Conservation (phyloP, 2,888 invertebrate genomes). For the Deilephila porcellus region DNA sequence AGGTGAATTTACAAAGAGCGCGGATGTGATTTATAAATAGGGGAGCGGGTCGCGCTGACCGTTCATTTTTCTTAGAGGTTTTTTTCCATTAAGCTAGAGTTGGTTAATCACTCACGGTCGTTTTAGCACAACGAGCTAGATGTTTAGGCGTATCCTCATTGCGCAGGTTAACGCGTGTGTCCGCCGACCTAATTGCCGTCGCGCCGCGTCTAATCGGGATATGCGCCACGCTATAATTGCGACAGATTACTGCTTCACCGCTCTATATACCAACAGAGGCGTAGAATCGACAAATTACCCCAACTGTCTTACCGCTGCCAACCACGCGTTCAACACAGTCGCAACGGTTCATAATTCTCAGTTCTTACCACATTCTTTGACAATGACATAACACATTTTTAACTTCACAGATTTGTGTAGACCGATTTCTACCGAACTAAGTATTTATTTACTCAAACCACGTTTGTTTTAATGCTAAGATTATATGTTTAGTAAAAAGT, state of each 20-base stretch:
- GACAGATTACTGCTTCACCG: conserved; percentile 67
- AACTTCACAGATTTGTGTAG: too few relatives aligned
- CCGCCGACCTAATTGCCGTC: conserved; percentile 83
- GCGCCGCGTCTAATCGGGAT: conserved; percentile 82
- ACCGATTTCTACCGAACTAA: too few relatives aligned
- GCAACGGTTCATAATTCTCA: background rate
- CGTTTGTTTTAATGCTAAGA: too few relatives aligned
- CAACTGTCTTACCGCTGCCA: conserved; percentile 27
- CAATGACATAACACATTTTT: too few relatives aligned
- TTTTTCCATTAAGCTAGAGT: conserved; percentile 65
- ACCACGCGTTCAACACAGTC: conserved; percentile 4
- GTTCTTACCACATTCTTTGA: background rate
- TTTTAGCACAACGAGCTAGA: conserved; percentile 70
- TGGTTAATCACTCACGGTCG: conserved; percentile 64
- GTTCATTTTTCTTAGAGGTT: conserved; percentile 62
- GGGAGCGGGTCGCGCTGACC: conserved; percentile 66
- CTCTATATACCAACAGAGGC: conserved; percentile 41
- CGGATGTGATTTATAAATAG: conserved; percentile 79
- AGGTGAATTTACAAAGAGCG: conserved; percentile 79
- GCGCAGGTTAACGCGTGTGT: conserved; percentile 80
- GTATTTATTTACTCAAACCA: too few relatives aligned
- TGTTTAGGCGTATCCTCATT: conserved; percentile 84
- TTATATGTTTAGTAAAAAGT: too few relatives aligned
- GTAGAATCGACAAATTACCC: conserved; percentile 33
- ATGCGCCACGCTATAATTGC: conserved; percentile 83